phyloP scores from a whole-genome alignment of 2,888 invertebrate species.

The Bhutanitis thaidina region DNA sequence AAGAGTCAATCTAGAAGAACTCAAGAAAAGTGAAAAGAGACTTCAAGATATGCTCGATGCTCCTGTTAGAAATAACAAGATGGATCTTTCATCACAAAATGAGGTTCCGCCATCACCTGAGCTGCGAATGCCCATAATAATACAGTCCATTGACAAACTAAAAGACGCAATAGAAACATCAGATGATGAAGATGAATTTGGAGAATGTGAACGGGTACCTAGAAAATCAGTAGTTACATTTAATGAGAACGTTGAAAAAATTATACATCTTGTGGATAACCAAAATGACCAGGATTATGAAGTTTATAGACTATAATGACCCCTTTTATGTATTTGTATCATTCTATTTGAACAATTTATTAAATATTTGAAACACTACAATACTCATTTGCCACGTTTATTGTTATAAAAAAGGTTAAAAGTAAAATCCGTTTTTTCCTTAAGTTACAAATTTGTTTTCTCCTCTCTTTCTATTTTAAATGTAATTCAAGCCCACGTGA shows the following conservation, averaged over 20 bases:
- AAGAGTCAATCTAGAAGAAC: conserved; percentile 56
- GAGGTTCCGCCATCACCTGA: conserved; percentile 35
- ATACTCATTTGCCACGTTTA: not conserved
- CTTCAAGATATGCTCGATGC: conserved; percentile 60
- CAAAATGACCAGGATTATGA: conserved; percentile 43
- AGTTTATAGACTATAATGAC: conserved; percentile 24
- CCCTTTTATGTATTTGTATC: not conserved
- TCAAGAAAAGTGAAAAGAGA: conserved; percentile 60
- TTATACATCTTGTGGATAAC: conserved; percentile 69
- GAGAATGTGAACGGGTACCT: conserved; percentile 46
- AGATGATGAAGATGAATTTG: conserved; percentile 65
- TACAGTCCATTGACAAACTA: conserved; percentile 66
- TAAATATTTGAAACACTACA: not conserved
- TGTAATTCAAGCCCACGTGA: conserved; percentile 24
- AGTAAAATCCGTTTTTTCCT: conserved; percentile 1
- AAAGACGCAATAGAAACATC: conserved; percentile 54
- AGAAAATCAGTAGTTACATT: conserved; percentile 77
- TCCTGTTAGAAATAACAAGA: conserved; percentile 37
- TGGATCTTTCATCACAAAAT: conserved; percentile 33
- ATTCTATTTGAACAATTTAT: not conserved
- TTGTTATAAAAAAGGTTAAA: not conserved
- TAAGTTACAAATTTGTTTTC: conserved; percentile 19
- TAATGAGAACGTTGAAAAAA: conserved; percentile 77
- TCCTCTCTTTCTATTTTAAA: conserved; percentile 25
- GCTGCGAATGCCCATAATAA: conserved; percentile 47